Conservation (phyloP, 2,888 invertebrate genomes). For the Listrodromus nycthemerus region DNA sequence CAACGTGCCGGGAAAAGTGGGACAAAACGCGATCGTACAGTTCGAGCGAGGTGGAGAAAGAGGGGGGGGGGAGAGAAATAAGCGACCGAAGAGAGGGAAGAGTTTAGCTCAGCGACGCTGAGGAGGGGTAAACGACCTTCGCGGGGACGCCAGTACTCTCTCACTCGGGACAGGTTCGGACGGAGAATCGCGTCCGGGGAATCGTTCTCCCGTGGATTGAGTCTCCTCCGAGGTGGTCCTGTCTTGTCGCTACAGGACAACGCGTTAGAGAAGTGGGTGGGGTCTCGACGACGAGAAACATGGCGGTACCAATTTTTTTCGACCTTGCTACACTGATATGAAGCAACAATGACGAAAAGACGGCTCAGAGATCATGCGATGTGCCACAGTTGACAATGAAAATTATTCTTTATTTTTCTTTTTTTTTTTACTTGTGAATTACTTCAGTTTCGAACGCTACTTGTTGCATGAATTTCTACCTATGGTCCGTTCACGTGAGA, state of each 20-base stretch:
- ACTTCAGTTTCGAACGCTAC: no score
- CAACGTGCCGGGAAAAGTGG: background rate
- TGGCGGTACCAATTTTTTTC: background rate
- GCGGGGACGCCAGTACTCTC: conserved; percentile 75
- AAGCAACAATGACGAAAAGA: background rate
- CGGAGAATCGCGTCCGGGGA: conserved; percentile 32
- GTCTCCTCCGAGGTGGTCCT: background rate
- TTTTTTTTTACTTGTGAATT: no score
- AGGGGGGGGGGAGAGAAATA: conserved; percentile 36
- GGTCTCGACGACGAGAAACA: background rate
- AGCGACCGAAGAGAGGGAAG: conserved; percentile 44
- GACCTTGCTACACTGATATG: background rate
- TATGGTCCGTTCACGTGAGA: no score
- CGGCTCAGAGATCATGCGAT: no score
- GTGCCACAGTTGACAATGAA: no score
- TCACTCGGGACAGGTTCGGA: conserved; percentile 58
- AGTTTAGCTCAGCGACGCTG: conserved; percentile 16
- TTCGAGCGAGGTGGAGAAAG: conserved; percentile 47
- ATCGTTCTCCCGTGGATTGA: conserved; percentile 30
- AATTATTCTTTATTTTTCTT: no score
- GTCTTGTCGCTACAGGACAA: background rate
- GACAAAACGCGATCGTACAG: conserved; percentile 43
- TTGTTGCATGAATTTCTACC: no score
- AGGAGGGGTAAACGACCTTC: conserved; percentile 79
- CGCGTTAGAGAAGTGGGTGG: background rate